Base-by-base conservation (phyloP, 1,140 invertebrate genomes). In the Condylostylus longicornis region DNA sequence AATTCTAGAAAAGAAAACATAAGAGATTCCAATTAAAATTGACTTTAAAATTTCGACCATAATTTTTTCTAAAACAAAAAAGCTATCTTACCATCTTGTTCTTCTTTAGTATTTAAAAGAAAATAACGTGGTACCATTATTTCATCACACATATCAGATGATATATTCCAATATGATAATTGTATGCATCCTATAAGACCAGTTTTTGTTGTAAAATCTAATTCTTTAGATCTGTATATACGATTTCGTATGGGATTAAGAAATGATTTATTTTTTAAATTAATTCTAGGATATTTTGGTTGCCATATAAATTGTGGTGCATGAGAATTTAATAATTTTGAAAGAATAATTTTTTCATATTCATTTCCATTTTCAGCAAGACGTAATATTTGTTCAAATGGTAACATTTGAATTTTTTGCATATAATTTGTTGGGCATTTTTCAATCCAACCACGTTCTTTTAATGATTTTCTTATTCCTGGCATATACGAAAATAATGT, bases 11-110 rank as follows among this genome's bases (percentile, higher is more conserved):
- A n/a, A n/a, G n/a, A n/a, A n/a, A n/a, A n/a, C n/a, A n/a, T n/a
- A n/a, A n/a, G 17, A 19, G 17, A 66, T 15, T 70, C 64, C 1
- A 76, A 62, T n/a, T 86, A 49, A 73, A 76, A 83, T 50, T 81
- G 82, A 12, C 93, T 53, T 18, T n/a, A n/a, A 91, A 63, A 44
- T 75, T 78, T 31, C 85, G 70, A 45, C 87, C 89, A 6, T 84
- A 77, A 10, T 84, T 89, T 30, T 85, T 63, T 51, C 80, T 76
- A 43, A 67, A 76, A 50, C n/a, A n/a, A n/a, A n/a, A n/a, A n/a
- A n/a, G n/a, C n/a, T 76, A 72, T 25, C 62, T 59, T 8, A 63
- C 54, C 40, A 74, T 73, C 13, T 58, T 63, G 49, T 47, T 72
- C 69, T 34, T 66, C 64, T 14, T 36, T 43, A 40, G 64, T 64